phyloP scores from a whole-genome alignment of 1,140 invertebrate genomes.

The Stegodyphus mimosarum region DNA sequence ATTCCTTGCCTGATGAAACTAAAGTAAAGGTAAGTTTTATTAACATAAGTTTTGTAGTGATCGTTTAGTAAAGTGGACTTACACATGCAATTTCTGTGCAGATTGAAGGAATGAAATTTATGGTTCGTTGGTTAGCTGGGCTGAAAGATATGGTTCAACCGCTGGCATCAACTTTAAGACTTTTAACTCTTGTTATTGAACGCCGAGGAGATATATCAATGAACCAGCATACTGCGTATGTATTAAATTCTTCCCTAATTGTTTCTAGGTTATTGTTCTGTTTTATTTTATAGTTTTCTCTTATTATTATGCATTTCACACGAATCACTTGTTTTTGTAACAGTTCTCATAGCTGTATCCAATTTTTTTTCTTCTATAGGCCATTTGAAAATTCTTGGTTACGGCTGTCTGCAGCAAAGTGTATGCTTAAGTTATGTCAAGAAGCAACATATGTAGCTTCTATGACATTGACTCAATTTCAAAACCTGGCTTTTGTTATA shows the following conservation, averaged over 20 bases:
- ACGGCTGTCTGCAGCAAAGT: constrained; percentile 87
- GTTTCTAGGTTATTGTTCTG: background rate
- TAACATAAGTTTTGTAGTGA: background rate
- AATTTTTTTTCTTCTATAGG: background rate
- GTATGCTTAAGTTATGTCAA: constrained; percentile 86
- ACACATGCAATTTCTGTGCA: constrained; percentile 58
- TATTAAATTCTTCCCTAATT: constrained; percentile 9
- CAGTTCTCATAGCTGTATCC: background rate
- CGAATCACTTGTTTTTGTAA: background rate
- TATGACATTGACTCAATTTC: constrained; percentile 92
- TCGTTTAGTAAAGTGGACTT: no score
- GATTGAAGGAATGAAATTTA: constrained; percentile 91
- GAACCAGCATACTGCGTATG: constrained; percentile 72
- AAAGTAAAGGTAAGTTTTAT: constrained; percentile 78
- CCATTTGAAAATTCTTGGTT: constrained; percentile 87
- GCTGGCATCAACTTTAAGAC: constrained; percentile 92
- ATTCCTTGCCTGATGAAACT: constrained; percentile 89
- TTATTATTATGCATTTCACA: background rate
- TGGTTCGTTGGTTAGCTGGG: constrained; percentile 94
- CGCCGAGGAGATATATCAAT: constrained; percentile 85
- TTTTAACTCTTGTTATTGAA: constrained; percentile 87
- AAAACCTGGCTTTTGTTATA: constrained; percentile 90
- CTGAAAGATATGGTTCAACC: constrained; percentile 88
- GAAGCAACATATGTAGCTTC: constrained; percentile 83
- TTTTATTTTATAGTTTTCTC: background rate